Evolutionary conservation across 2,113 vertebrate species (phyloP).

Genomic region (Cnemophilus loriae): DNA sequence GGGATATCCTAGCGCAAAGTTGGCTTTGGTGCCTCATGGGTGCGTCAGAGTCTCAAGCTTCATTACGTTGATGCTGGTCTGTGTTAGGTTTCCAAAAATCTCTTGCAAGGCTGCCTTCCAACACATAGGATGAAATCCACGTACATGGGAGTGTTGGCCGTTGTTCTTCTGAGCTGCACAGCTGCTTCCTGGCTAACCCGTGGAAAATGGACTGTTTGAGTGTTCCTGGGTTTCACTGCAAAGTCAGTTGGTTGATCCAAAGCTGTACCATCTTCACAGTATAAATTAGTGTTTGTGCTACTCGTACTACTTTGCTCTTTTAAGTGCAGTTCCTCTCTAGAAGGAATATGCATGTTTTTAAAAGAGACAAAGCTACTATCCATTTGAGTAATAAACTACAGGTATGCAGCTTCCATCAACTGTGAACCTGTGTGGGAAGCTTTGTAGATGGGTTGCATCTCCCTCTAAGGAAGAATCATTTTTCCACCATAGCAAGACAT

Average conservation of each 20-base stretch:
- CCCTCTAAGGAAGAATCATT: not conserved
- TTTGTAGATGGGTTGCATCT: not conserved
- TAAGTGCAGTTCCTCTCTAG: not conserved
- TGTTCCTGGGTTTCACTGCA: not conserved
- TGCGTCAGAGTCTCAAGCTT: not conserved
- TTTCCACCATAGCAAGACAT: not conserved
- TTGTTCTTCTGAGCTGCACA: not conserved
- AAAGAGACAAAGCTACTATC: not conserved
- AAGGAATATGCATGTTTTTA: not conserved
- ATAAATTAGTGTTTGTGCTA: not conserved
- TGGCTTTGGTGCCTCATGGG: not conserved
- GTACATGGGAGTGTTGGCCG: accelerated
- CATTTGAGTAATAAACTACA: not conserved
- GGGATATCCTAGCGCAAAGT: not conserved
- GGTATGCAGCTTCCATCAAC: not conserved
- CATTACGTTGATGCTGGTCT: not conserved
- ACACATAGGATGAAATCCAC: not conserved
- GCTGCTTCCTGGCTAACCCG: not conserved
- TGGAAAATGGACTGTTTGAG: not conserved
- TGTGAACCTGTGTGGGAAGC: not conserved
- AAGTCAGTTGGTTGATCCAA: not conserved
- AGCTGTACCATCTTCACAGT: accelerated
- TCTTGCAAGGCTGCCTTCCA: not conserved
- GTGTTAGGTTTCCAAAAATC: not conserved
- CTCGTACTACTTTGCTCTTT: not conserved